Percentiles rank a stretch among this genome's conserved stretches.
Conservation (phyloP, 2,113 vertebrate species). For the Lynx canadensis region DNA sequence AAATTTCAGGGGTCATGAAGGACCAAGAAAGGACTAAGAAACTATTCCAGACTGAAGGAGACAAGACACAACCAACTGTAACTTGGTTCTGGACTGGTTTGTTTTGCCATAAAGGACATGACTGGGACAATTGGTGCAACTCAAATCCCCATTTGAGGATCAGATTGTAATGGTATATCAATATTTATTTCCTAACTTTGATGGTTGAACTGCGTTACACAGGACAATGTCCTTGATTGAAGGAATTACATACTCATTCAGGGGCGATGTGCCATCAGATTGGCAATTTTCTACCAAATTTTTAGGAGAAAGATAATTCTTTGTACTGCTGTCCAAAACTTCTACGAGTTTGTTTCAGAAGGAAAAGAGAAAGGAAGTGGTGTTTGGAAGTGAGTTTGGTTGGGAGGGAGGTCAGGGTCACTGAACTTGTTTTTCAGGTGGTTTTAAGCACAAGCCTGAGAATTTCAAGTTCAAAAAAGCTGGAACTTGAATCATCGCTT, state of each 20-base stretch:
- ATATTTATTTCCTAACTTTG: background rate
- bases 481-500: background rate
- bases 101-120: background rate
- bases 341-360: background rate
- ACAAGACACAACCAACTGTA: background rate
- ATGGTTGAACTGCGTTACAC: background rate
- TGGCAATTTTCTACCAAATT: background rate
- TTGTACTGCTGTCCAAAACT: background rate
- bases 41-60: background rate
- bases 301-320: constrained; percentile 15
- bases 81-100: background rate
- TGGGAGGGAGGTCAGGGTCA: background rate
- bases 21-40: background rate
- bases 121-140: background rate
- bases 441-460: background rate
- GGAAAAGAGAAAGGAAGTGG: background rate
- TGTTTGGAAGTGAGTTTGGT: background rate
- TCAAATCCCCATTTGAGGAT: background rate
- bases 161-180: background rate
- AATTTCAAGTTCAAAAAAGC: background rate
- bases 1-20: background rate
- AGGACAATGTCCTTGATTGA: background rate
- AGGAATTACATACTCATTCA: background rate
- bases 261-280: background rate
- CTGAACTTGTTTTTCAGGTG: background rate